phyloP scores from a whole-genome alignment of 2,888 invertebrate genomes.

The Oxystoma pomonae region DNA sequence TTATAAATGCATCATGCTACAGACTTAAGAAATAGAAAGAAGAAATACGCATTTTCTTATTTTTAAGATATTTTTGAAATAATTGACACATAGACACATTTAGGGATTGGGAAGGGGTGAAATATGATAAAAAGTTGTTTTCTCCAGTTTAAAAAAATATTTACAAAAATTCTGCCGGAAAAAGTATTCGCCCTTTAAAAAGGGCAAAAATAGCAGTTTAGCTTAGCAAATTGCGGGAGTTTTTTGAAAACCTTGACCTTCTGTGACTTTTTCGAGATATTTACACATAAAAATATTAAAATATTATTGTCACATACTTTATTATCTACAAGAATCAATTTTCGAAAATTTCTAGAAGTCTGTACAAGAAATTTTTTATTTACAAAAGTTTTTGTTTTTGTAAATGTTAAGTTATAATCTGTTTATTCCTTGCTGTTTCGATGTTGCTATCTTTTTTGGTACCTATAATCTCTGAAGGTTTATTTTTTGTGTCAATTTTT shows the following conservation, averaged over 20 bases:
- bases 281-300: not conserved
- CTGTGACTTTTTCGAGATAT: not conserved
- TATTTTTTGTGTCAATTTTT: no score
- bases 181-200: not conserved
- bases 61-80: not conserved
- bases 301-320: conserved; percentile 1
- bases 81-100: not conserved
- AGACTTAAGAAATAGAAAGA: not conserved
- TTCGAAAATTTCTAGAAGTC: conserved; percentile 16
- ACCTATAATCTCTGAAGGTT: no score
- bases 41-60: not conserved
- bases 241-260: not conserved
- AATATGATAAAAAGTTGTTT: not conserved
- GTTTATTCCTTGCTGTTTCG: not conserved
- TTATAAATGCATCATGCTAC: not conserved
- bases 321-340: conserved; percentile 8
- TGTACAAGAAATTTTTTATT: not conserved
- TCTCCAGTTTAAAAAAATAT: conserved; percentile 7
- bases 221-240: no score
- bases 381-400: not conserved
- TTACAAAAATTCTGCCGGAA: conserved; percentile 6
- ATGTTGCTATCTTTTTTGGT: no score
- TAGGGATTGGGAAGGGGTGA: not conserved
- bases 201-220: no score
- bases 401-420: not conserved